Evolutionary conservation across 1,140 invertebrate species (phyloP), one percentile per base, ranked within the genome.

Genomic region (Eumeta japonica): DNA sequence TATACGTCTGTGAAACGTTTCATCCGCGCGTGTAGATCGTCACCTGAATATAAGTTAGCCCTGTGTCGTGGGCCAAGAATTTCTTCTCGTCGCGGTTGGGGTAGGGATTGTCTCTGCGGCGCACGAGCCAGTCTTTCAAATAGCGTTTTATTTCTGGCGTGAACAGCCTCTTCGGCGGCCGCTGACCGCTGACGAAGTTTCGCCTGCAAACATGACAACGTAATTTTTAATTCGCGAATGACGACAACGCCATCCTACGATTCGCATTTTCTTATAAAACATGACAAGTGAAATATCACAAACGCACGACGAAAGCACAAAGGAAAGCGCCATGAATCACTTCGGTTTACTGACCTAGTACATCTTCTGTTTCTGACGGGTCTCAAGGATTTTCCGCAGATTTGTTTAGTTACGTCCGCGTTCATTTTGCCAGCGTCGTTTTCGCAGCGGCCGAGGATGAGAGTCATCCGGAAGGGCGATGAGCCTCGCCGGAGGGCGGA

Each of bases 61-160:
- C 84, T 5, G 84, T 86, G 70, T 86, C 81, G 3, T 79, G 57
- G 0, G 85, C 83, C 29, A 87, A 52, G 17, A 76, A 73, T 63
- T 85, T 85, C 47, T 87, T 87, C 53, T 86, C 84, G 46, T 85
- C 83, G 31, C 85, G 66, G 51, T 82, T 86, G 5, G 85, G 84
- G 63, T 87, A 87, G 0, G 85, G 85, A 63, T 87, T 85, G 35
- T 86, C 84, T 58, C 84, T 76, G 43, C 84, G 65, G 4, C 84
- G 70, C 3, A 87, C 78, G 9, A 87, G 65, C 85, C 85, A 87
- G 41, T 84, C 82, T 64, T 87, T 87, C 9, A 87, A 62, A 62
- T 81, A 84, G 32, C 80, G 72, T 51, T 87, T 87, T 35, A 86
- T 87, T 73, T 87, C 84, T 37, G 85, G 85, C 9, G 85, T 87